These are phyloP conservation scores for Papilio machaon DNA, from an alignment of 1,140 invertebrate genomes.

Conservation along the genomic window DNA sequence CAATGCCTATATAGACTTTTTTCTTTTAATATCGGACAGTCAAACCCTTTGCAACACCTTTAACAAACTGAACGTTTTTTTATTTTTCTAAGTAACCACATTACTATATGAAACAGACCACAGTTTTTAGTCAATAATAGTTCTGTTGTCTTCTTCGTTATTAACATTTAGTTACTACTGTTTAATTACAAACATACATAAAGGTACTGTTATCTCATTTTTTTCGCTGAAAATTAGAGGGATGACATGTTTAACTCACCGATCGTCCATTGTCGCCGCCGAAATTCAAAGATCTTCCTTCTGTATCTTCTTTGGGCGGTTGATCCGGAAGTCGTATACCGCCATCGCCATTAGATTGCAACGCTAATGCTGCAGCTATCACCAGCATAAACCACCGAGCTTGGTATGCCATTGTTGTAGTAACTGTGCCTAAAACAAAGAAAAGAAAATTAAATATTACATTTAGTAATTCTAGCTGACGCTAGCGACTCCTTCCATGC, in stretches of 20 bases:
- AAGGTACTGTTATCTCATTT: no score
- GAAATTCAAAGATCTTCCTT: slow-evolving; percentile 66
- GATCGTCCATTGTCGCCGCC: slow-evolving; percentile 63
- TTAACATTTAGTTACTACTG: no score
- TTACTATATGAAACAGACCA: no score
- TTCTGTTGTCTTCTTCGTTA: not conserved
- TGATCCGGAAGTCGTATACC: slow-evolving; percentile 83
- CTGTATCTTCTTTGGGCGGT: slow-evolving; percentile 72
- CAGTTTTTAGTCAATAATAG: not conserved
- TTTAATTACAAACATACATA: no score
- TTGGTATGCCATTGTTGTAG: slow-evolving; percentile 58
- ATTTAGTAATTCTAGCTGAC: no score
- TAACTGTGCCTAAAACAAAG: slow-evolving; percentile 47
- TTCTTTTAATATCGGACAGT: not conserved
- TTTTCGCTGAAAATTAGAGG: not conserved
- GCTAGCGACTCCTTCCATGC: no score
- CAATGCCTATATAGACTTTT: not conserved
- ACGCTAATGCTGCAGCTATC: slow-evolving; percentile 73
- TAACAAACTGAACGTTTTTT: not conserved
- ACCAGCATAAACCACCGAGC: slow-evolving; percentile 78
- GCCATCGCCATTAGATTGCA: slow-evolving; percentile 81
- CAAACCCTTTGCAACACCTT: not conserved
- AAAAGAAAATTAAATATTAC: not conserved
- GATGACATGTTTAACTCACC: slow-evolving; percentile 49
- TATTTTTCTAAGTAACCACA: not conserved